Evolutionary conservation across 2,797 vertebrate species (phyloP), one percentile per base, ranked within the genome.

Genomic region (Eurystomus glaucurus): DNA sequence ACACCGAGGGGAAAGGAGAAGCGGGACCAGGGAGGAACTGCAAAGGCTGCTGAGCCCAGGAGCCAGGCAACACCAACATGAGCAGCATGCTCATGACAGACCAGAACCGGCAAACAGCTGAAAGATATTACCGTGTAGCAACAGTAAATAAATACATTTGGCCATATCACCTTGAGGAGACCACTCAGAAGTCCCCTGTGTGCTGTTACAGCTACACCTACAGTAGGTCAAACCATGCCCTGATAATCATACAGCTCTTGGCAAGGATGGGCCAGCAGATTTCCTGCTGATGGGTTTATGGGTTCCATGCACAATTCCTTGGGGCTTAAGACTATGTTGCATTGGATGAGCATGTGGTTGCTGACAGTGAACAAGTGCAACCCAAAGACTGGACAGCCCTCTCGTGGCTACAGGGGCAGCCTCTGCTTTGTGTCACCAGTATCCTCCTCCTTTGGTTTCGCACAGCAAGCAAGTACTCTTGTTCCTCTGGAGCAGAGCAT

Each of bases 261-360:
- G 45, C 81, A 84, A 68, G 65, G 33, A 50, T 48, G 83, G 75
- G 37, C 54, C 3, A 31, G 35, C 31, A 64, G 48, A 65, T 8
- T n/a, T 51, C 39, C 48, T 6, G 3, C 52, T 25, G 23, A 37
- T 0, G 8, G 10, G 10, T 26, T 84, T 52, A 50, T 22, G 79
- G 64, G 10, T 58, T 55, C 39, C 4, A 0, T 8, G 18, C 62
- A 25, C 26, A 54, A 16, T 14, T 71, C 69, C 25, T 0, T 10
- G 15, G 19, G 21, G 46, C 39, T 65, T 37, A 21, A 62, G 46
- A 82, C 4, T 62, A 39, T 4, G 0, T 3, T 13, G 22, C 16
- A 43, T 0, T 15, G 35, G 29, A n/a, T 12, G 22, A 1, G 0
- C 7, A 14, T 2, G 21, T 0, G 0, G 57, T 46, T 29, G 35